Percentiles rank a stretch among this genome's conserved stretches.
phyloP scores from a whole-genome alignment of 1,140 invertebrate species.

The Aphaenogaster floridana region DNA sequence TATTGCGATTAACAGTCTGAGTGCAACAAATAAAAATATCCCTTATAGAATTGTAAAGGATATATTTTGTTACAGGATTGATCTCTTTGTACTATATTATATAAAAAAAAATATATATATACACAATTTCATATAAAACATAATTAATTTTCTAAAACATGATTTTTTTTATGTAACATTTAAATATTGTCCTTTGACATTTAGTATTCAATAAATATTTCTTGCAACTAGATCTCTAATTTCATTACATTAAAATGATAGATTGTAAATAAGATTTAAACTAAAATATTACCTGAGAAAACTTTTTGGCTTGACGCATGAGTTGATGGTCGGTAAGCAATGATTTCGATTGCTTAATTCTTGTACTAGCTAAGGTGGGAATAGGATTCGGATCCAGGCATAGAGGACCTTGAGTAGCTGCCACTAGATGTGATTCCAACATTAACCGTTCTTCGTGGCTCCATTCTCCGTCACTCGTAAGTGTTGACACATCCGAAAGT shows the following conservation, averaged over 20 bases:
- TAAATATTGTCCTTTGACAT: background rate
- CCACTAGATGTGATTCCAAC: slow-evolving; percentile 94
- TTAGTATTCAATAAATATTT: background rate
- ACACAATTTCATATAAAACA: background rate
- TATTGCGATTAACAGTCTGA: background rate
- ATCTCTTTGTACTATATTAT: no score
- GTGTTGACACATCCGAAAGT: slow-evolving; percentile 91
- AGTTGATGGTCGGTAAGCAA: slow-evolving; percentile 92
- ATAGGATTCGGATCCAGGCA: slow-evolving; percentile 95
- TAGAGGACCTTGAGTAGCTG: slow-evolving; percentile 94
- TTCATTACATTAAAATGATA: slow-evolving; percentile 8
- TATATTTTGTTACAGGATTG: no score
- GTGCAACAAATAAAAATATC: background rate
- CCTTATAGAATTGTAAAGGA: background rate
- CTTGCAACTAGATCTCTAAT: background rate
- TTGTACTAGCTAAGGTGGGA: slow-evolving; percentile 91
- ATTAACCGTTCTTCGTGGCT: slow-evolving; percentile 92
- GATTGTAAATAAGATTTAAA: slow-evolving; percentile 9
- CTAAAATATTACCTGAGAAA: slow-evolving; percentile 89
- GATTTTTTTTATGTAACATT: background rate
- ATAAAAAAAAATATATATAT: background rate
- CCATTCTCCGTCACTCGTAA: slow-evolving; percentile 91
- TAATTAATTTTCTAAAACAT: slow-evolving; percentile 14
- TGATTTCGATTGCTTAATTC: slow-evolving; percentile 91
- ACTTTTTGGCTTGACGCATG: slow-evolving; percentile 91